These are phyloP conservation scores for Lepidocyrtinus sp. DNA, from an alignment of 2,888 invertebrate species.

Conservation along the genomic window DNA sequence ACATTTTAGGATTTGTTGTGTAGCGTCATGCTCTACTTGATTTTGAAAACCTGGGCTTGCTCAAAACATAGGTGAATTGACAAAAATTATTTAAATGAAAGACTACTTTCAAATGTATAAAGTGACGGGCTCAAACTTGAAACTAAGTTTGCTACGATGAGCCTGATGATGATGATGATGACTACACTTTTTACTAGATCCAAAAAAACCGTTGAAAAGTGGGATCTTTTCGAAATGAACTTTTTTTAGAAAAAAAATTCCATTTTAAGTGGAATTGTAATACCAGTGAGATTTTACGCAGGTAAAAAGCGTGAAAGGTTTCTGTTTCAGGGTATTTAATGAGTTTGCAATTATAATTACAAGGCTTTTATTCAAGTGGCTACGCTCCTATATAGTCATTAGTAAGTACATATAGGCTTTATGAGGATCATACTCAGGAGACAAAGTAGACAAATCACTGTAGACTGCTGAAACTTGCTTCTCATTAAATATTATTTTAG, in stretches of 20 bases:
- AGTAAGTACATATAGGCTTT: too few relatives aligned
- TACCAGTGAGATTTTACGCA: not conserved
- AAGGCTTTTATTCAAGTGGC: not conserved
- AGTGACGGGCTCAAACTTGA: too few relatives aligned
- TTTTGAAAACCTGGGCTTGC: too few relatives aligned
- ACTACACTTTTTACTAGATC: too few relatives aligned
- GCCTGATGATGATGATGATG: too few relatives aligned
- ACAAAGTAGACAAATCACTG: not conserved
- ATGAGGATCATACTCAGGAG: not conserved
- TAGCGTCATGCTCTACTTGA: not conserved
- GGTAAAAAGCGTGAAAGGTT: too few relatives aligned
- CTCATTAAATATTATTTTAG: not conserved
- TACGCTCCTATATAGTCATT: too few relatives aligned
- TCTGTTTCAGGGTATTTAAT: too few relatives aligned
- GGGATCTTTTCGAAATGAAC: not conserved
- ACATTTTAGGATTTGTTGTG: not conserved
- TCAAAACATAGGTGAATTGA: too few relatives aligned
- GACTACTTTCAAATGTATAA: too few relatives aligned
- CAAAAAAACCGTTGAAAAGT: not conserved
- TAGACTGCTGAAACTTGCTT: not conserved
- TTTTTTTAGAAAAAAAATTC: not conserved
- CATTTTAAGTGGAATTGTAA: not conserved
- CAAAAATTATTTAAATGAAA: too few relatives aligned
- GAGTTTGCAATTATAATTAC: conserved; percentile 4
- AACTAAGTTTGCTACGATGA: too few relatives aligned